Percentiles rank a stretch among this genome's conserved stretches.
These are phyloP conservation scores for Brachyptera risi DNA, from an alignment of 2,888 invertebrate species.

Conservation along the genomic window DNA sequence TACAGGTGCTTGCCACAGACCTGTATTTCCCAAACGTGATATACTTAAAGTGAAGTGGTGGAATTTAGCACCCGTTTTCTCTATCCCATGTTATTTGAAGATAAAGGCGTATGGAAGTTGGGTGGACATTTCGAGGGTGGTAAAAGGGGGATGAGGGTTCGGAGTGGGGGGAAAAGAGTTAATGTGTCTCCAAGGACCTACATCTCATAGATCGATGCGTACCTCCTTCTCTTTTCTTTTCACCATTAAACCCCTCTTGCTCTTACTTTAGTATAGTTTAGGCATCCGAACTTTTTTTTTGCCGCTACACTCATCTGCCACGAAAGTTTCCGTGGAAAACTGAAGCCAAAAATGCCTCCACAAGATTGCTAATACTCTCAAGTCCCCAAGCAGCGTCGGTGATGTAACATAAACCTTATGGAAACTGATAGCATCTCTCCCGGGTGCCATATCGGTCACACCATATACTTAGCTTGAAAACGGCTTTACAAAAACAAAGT, in stretches of 20 bases:
- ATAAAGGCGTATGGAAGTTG: slow-evolving; percentile 4
- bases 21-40: slow-evolving; percentile 9
- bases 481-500: slow-evolving; percentile 21
- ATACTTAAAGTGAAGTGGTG: slow-evolving; percentile 11
- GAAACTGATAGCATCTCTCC: slow-evolving; percentile 24
- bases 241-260: slow-evolving; percentile 23
- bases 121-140: slow-evolving; percentile 18
- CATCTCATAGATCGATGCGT: slow-evolving; percentile 25
- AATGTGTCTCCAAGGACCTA: slow-evolving; percentile 25
- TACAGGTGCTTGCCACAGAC: slow-evolving; percentile 11
- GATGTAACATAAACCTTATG: slow-evolving; percentile 17
- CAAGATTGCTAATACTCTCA: slow-evolving; percentile 18
- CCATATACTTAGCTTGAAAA: slow-evolving; percentile 16
- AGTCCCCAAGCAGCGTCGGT: not conserved
- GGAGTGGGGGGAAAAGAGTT: slow-evolving; percentile 1
- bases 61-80: slow-evolving; percentile 15
- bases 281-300: slow-evolving; percentile 15
- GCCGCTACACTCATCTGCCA: slow-evolving; percentile 22
- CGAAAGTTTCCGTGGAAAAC: slow-evolving; percentile 15
- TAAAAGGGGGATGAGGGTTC: not conserved
- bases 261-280: slow-evolving; percentile 25
- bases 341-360: slow-evolving; percentile 22
- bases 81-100: slow-evolving; percentile 9
- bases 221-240: slow-evolving; percentile 20
- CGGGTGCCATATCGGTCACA: slow-evolving; percentile 20